Evolutionary conservation across 2,888 invertebrate genomes (phyloP).

Genomic region (Xiphydria camelus): DNA sequence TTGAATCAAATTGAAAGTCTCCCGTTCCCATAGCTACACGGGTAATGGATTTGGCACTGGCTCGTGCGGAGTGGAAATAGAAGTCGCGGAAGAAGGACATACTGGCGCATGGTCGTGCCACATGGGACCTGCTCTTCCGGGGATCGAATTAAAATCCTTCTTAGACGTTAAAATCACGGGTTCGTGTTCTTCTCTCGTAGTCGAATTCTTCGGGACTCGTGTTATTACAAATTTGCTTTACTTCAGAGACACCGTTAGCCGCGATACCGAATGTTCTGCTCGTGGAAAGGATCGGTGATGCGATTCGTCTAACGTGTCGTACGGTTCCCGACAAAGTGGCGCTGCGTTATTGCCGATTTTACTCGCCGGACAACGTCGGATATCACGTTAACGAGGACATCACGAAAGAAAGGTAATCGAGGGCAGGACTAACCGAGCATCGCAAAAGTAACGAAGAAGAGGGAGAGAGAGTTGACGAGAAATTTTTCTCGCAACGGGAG

Average conservation of each 20-base stretch:
- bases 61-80: constrained; percentile 59
- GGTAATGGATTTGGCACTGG: constrained; percentile 58
- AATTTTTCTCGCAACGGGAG: too few species aligned
- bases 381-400: constrained; percentile 57
- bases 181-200: background rate
- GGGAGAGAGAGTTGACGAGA: background rate
- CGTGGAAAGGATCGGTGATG: constrained; percentile 34
- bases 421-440: background rate
- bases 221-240: too few species aligned
- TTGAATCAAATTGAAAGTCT: constrained; percentile 8
- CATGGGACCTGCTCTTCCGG: constrained; percentile 57
- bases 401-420: constrained; percentile 56
- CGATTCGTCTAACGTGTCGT: constrained; percentile 56
- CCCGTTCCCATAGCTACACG: constrained; percentile 52
- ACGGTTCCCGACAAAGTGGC: constrained; percentile 57
- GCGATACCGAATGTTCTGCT: constrained; percentile 49
- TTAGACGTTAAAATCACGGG: constrained; percentile 59
- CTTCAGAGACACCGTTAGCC: constrained; percentile 47
- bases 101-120: constrained; percentile 60
- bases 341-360: constrained; percentile 61
- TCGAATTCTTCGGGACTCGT: background rate
- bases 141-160: constrained; percentile 54
- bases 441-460: background rate
- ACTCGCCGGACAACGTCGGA: constrained; percentile 55
- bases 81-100: constrained; percentile 47